Conservation (phyloP, 2,113 vertebrate species). For the Seriola dumerili region DNA sequence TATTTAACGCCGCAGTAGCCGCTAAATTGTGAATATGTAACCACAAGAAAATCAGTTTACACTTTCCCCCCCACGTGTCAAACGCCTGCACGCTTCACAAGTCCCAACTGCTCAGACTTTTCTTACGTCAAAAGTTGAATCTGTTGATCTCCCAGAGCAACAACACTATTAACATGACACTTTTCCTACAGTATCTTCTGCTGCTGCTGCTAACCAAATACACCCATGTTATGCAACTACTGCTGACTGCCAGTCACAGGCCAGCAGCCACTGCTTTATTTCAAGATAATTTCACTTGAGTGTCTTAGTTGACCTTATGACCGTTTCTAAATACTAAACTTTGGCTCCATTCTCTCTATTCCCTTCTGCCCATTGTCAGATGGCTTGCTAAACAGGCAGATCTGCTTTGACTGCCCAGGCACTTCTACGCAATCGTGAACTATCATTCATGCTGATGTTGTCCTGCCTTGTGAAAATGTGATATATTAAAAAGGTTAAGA, state of each 20-base stretch:
- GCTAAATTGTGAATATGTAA: too few relatives aligned
- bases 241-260: background rate
- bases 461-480: background rate
- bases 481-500: background rate
- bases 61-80: too few relatives aligned
- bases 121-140: too few relatives aligned
- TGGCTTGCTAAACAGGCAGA: background rate
- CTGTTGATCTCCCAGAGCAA: too few relatives aligned
- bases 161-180: too few relatives aligned
- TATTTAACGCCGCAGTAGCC: background rate
- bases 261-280: background rate
- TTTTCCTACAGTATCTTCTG: too few relatives aligned
- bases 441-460: background rate
- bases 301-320: background rate
- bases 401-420: background rate
- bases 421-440: background rate
- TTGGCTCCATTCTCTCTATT: background rate
- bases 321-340: background rate
- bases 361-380: background rate
- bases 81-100: too few relatives aligned
- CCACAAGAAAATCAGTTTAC: too few relatives aligned
- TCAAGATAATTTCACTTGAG: background rate
- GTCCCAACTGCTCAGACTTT: too few relatives aligned
- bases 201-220: background rate
- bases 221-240: background rate